phyloP scores from a whole-genome alignment of 2,797 vertebrate genomes.

The Sternarchorhynchus goeldii region DNA sequence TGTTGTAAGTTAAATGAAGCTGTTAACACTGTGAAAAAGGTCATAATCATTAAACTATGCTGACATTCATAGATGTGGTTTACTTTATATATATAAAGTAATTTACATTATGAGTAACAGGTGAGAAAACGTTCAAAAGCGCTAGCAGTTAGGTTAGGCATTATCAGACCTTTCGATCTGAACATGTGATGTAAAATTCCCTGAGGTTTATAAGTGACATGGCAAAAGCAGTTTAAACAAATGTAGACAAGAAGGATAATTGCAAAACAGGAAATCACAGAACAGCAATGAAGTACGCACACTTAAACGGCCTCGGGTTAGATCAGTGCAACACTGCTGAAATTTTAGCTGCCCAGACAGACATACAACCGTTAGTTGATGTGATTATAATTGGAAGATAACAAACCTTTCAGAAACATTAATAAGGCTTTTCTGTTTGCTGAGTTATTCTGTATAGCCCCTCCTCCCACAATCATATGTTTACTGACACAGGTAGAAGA shows the following conservation, averaged over 20 bases:
- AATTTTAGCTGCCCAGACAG: constrained; percentile 3
- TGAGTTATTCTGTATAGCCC: constrained; percentile 6
- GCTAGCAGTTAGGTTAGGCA: background rate
- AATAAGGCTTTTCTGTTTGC: background rate
- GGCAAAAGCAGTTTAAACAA: background rate
- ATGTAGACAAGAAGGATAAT: constrained; percentile 5
- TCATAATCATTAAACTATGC: background rate
- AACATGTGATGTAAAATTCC: constrained; percentile 7
- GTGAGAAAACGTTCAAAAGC: background rate
- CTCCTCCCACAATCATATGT: background rate
- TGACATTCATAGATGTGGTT: background rate
- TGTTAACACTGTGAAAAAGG: background rate
- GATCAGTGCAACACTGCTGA: background rate
- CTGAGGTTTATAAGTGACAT: constrained; percentile 1
- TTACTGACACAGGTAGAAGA: constrained; percentile 2
- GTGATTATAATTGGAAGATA: background rate
- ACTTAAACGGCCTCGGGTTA: background rate
- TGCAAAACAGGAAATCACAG: constrained; percentile 3
- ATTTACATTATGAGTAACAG: background rate
- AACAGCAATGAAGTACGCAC: background rate
- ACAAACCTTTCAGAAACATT: constrained; percentile 3
- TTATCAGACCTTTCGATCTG: constrained; percentile 11
- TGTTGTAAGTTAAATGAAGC: background rate
- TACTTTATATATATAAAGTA: background rate
- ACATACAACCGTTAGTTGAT: constrained; percentile 16